Percentiles rank a stretch among this genome's conserved stretches.
phyloP scores from a whole-genome alignment of 2,113 vertebrate species.

The Parus major region DNA sequence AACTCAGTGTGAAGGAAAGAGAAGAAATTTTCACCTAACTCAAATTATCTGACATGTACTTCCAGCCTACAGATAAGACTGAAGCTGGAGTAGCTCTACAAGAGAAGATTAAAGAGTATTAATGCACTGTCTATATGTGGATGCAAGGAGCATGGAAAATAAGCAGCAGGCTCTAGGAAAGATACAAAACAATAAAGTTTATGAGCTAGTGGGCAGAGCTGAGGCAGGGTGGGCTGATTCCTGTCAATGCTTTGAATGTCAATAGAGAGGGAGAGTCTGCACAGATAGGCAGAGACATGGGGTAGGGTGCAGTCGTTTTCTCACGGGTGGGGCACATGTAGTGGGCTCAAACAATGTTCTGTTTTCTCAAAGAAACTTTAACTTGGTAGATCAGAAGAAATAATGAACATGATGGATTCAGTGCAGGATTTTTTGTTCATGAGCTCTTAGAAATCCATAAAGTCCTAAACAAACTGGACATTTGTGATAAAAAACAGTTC shows the following conservation, averaged over 20 bases:
- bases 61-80: not conserved
- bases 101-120: slow-evolving; percentile 21
- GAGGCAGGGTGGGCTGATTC: not conserved
- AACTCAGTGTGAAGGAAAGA: not conserved
- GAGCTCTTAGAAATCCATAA: not conserved
- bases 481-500: not conserved
- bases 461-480: not conserved
- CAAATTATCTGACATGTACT: not conserved
- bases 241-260: not conserved
- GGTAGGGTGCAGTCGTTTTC: not conserved
- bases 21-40: not conserved
- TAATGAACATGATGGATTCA: not conserved
- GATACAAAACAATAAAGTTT: not conserved
- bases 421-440: not conserved
- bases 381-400: not conserved
- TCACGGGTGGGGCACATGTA: not conserved
- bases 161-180: not conserved
- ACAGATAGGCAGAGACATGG: not conserved
- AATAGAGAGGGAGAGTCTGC: not conserved
- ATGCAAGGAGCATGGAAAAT: slow-evolving; percentile 30
- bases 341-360: not conserved
- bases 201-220: not conserved
- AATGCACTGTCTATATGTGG: not conserved
- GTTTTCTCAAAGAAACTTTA: not conserved
- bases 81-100: not conserved